Evolutionary conservation across 1,140 invertebrate species (phyloP).

Genomic region (Harpegnathos saltator): DNA sequence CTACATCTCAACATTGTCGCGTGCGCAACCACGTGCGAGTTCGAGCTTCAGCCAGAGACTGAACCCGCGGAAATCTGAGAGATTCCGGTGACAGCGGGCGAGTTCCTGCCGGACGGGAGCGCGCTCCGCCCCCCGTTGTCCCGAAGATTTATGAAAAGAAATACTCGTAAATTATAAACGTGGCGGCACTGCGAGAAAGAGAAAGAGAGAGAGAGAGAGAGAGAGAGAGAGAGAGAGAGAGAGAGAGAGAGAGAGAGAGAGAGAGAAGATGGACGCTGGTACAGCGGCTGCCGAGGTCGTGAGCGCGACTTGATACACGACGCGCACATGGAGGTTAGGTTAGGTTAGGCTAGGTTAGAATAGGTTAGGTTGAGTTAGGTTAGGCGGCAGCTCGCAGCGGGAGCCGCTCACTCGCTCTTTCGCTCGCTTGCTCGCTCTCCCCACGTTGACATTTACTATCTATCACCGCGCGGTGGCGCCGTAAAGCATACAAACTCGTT

Average conservation of each 20-base stretch:
- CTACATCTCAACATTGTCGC: too few relatives aligned
- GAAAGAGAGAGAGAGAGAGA: not conserved
- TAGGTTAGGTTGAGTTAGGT: slow-evolving; percentile 10
- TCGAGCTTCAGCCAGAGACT: not conserved
- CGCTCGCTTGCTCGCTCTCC: slow-evolving; percentile 14
- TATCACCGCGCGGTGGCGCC: slow-evolving; percentile 68
- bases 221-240: slow-evolving; percentile 7
- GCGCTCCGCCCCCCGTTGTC: slow-evolving; percentile 40
- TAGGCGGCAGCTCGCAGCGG: slow-evolving; percentile 24
- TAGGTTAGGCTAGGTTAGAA: slow-evolving; percentile 3
- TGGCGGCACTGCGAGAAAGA: not conserved
- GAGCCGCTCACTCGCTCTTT: slow-evolving; percentile 17
- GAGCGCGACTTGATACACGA: slow-evolving; percentile 65
- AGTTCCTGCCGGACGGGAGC: slow-evolving; percentile 59
- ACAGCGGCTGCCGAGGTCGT: slow-evolving; percentile 19
- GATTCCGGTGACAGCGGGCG: slow-evolving; percentile 52
- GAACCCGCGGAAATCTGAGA: slow-evolving; percentile 56
- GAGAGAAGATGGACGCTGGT: too few relatives aligned
- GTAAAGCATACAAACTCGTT: slow-evolving; percentile 72
- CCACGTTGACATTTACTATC: slow-evolving; percentile 73
- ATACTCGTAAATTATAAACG: slow-evolving; percentile 78
- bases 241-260: slow-evolving; percentile 16
- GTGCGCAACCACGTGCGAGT: not conserved
- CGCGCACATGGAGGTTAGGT: slow-evolving; percentile 25
- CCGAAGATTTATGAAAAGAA: slow-evolving; percentile 79